These are phyloP conservation scores for Pterocles gutturalis DNA, from an alignment of 2,113 vertebrate genomes.

Conservation along the genomic window DNA sequence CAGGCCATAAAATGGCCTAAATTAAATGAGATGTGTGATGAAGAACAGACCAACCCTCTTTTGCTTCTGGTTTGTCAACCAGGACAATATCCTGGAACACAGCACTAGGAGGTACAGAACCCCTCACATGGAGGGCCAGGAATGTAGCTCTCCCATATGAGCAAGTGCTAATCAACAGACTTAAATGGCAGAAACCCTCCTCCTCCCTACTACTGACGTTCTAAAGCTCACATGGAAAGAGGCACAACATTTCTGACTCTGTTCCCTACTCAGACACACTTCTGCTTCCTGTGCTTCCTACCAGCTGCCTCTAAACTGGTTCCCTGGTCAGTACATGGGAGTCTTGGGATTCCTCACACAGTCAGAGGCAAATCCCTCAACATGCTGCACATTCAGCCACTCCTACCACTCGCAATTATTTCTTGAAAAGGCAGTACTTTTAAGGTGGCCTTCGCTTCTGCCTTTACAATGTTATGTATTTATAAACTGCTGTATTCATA, in stretches of 20 bases:
- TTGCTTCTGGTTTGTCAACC: background rate
- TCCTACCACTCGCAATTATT: background rate
- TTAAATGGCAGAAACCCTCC: background rate
- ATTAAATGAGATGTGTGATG: background rate
- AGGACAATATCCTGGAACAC: background rate
- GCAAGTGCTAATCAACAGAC: background rate
- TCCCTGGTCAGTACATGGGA: background rate
- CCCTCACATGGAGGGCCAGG: background rate
- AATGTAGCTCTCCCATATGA: background rate
- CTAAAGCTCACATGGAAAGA: background rate
- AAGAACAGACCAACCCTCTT: background rate
- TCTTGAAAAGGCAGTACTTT: background rate
- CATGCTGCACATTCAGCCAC: background rate
- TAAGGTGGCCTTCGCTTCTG: background rate
- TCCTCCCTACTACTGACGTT: background rate
- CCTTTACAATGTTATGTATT: background rate
- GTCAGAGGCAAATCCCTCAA: background rate
- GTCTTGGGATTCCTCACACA: background rate
- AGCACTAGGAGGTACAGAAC: background rate
- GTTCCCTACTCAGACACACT: background rate
- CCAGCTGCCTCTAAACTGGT: background rate
- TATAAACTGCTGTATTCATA: background rate
- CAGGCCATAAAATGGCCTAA: background rate
- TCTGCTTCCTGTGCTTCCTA: background rate
- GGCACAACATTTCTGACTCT: background rate